Evolutionary conservation across 2,113 vertebrate genomes (phyloP).

Genomic region (Circaetus cinerascens): DNA sequence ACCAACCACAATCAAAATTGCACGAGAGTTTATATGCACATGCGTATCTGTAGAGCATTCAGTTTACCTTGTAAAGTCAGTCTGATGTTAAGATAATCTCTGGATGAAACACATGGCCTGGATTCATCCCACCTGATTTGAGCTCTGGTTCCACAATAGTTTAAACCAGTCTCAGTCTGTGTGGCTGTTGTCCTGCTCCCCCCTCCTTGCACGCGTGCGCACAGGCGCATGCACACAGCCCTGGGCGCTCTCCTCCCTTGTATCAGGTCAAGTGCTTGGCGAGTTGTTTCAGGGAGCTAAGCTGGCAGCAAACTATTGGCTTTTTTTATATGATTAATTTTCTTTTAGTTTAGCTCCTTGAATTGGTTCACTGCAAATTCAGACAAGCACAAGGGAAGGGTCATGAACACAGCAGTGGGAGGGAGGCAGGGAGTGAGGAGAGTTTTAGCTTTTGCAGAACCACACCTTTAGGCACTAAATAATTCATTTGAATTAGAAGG

Average conservation of each 20-base stretch:
- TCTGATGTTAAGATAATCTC: neutral
- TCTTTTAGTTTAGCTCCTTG: neutral
- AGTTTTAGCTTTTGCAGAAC: neutral
- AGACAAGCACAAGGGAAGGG: neutral
- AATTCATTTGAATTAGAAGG: neutral
- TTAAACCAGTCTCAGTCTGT: neutral
- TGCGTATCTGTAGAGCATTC: neutral
- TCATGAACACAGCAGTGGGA: neutral
- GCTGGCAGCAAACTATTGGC: neutral
- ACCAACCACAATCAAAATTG: neutral
- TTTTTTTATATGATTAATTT: neutral
- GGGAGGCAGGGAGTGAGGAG: neutral
- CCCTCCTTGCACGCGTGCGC: neutral
- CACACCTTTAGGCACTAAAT: neutral
- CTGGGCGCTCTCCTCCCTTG: neutral
- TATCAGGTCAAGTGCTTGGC: neutral
- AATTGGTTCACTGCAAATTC: neutral
- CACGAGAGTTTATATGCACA: neutral
- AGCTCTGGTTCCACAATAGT: neutral
- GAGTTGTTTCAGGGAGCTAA: neutral
- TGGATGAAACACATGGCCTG: neutral
- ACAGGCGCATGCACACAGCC: fast-evolving
- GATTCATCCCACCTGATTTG: neutral
- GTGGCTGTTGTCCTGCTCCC: neutral
- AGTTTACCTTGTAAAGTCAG: neutral